These are phyloP conservation scores for Acrobeloides nanus DNA, from an alignment of 2,888 invertebrate species.

Conservation along the genomic window DNA sequence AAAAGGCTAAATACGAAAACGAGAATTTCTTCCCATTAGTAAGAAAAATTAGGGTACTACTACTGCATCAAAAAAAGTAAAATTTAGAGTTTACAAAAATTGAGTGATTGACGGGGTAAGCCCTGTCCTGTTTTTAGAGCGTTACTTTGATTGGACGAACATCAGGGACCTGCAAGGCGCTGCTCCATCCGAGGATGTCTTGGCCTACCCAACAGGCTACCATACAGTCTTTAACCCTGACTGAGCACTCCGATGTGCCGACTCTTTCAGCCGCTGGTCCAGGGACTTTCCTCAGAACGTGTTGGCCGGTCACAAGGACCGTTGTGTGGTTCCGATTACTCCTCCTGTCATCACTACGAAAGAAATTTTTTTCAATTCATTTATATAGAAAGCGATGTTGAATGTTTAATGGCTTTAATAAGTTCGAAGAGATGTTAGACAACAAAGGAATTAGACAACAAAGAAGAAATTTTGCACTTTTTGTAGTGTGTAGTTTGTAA, in stretches of 20 bases:
- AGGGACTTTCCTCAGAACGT: conserved; percentile 30
- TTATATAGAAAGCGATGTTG: too few relatives aligned
- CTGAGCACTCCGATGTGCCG: conserved; percentile 11
- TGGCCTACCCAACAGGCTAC: conserved; percentile 5
- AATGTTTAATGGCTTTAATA: too few relatives aligned
- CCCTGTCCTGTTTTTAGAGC: conserved; percentile 23
- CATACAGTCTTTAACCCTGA: neutral
- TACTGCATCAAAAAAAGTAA: too few relatives aligned
- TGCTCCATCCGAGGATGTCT: conserved; percentile 1
- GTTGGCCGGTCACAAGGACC: neutral
- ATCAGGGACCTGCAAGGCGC: conserved; percentile 6
- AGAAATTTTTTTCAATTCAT: too few relatives aligned
- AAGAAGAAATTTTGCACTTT: too few relatives aligned
- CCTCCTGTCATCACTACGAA: too few relatives aligned
- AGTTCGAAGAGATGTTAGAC: too few relatives aligned
- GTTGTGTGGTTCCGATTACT: conserved; percentile 10
- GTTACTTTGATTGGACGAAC: conserved; percentile 29
- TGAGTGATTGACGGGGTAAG: conserved; percentile 20
- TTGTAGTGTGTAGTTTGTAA: too few relatives aligned
- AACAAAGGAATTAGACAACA: too few relatives aligned
- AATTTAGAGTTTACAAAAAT: conserved; percentile 9
- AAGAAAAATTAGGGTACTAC: too few relatives aligned
- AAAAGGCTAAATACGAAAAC: too few relatives aligned
- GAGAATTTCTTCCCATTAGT: too few relatives aligned
- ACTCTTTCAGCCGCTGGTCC: conserved; percentile 28